Conservation (phyloP, 2,113 vertebrate species). For the Zosterops lateralis region DNA sequence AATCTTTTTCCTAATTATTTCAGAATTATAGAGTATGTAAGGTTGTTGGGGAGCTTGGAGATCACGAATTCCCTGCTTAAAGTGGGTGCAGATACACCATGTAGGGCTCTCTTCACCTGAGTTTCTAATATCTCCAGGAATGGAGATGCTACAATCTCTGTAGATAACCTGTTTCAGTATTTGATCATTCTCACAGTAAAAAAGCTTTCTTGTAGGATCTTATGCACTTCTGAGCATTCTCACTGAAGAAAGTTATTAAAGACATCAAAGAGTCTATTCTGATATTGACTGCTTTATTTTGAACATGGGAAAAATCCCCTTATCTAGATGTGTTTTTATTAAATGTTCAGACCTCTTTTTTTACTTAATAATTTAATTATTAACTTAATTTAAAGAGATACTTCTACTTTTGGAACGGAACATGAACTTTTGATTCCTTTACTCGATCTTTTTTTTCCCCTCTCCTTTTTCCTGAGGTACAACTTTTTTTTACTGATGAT, state of each 20-base stretch:
- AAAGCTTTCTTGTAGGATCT: neutral
- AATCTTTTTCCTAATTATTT: neutral
- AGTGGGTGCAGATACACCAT: neutral
- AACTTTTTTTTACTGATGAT: neutral
- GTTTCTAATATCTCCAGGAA: neutral
- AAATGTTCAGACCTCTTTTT: neutral
- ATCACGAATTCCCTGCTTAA: neutral
- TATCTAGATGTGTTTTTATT: neutral
- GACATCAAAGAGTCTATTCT: neutral
- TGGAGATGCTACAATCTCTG: neutral
- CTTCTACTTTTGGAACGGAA: neutral
- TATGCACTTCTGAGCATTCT: neutral
- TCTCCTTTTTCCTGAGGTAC: neutral
- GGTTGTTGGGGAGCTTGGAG: neutral
- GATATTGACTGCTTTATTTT: neutral
- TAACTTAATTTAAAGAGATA: neutral
- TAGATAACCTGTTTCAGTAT: neutral
- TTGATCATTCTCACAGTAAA: neutral
- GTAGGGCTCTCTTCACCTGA: neutral
- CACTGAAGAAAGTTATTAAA: neutral
- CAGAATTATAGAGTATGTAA: neutral
- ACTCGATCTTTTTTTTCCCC: rapidly evolving
- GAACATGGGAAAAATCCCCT: rapidly evolving
- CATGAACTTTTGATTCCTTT: neutral
- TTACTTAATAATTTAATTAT: neutral